A percentile compares a stretch with the other conserved stretches of the same genome.
These are phyloP conservation scores for Patagioenas fasciata DNA, from an alignment of 2,113 vertebrate genomes.

Conservation along the genomic window DNA sequence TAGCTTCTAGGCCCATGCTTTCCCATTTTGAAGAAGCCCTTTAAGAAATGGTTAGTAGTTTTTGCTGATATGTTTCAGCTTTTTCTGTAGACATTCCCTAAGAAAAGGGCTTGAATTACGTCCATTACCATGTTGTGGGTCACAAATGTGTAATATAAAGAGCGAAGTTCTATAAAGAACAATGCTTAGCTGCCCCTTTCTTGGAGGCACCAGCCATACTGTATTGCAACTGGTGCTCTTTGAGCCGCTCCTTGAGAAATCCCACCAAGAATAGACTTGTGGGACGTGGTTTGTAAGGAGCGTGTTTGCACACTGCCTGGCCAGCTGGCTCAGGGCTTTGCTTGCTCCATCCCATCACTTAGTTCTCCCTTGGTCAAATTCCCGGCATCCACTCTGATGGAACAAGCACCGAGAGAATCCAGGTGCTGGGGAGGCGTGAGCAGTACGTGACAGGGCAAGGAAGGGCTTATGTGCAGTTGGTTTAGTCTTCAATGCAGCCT, in stretches of 20 bases:
- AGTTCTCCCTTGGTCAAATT: background rate
- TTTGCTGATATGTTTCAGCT: background rate
- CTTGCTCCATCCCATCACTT: background rate
- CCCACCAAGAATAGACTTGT: background rate
- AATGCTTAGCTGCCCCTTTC: background rate
- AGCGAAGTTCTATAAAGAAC: background rate
- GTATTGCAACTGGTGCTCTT: background rate
- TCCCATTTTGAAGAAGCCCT: background rate
- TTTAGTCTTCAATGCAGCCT: background rate
- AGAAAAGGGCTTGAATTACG: background rate
- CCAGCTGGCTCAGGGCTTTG: background rate
- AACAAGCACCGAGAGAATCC: background rate
- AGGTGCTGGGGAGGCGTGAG: fast-evolving
- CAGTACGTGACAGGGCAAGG: background rate
- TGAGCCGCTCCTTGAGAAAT: background rate
- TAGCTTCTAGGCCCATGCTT: background rate
- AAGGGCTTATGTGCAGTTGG: background rate
- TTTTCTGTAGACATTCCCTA: background rate
- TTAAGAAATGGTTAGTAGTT: background rate
- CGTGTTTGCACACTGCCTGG: background rate
- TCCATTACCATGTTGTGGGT: background rate
- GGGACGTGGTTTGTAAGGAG: background rate
- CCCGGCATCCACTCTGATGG: background rate
- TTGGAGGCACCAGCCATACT: background rate
- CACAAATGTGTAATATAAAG: background rate